A percentile compares a stretch with the other conserved stretches of the same genome.
Evolutionary conservation across 2,797 vertebrate species (phyloP).

Genomic region (Gephyroberyx darwinii): DNA sequence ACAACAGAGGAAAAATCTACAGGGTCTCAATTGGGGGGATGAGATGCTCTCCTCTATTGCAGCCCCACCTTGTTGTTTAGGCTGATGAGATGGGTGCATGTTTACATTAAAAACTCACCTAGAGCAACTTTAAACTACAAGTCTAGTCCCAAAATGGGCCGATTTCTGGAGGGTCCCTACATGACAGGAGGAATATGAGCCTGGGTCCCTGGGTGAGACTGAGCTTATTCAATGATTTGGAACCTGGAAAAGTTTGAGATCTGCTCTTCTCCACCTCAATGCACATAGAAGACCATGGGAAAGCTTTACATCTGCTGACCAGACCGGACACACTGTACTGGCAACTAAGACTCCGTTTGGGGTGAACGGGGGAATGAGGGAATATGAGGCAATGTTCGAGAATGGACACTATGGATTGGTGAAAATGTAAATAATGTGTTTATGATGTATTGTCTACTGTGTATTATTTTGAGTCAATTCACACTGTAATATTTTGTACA

Average conservation of each 20-base stretch:
- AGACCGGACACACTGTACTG: background rate
- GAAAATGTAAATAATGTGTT: conserved; percentile 51
- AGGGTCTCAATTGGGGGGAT: background rate
- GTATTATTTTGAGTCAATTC: conserved; percentile 14
- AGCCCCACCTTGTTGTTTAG: no score
- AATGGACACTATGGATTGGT: conserved; percentile 62
- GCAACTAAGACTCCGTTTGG: background rate
- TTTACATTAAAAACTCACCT: no score
- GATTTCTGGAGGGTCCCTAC: no score
- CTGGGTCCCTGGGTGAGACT: background rate
- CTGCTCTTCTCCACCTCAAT: conserved; percentile 6
- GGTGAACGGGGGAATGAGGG: background rate
- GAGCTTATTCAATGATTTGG: background rate
- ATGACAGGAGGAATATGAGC: background rate
- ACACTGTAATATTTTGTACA: conserved; percentile 16
- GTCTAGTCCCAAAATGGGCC: no score
- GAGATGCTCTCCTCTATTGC: no score
- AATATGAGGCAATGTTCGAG: conserved; percentile 28
- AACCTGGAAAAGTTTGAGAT: background rate
- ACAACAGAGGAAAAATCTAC: background rate
- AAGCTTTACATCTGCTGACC: background rate
- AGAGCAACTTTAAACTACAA: no score
- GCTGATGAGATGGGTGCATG: no score
- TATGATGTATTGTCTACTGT: conserved; percentile 40
- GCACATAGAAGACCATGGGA: background rate